Evolutionary conservation across 2,797 vertebrate species (phyloP).

Genomic region (Poecilia picta): DNA sequence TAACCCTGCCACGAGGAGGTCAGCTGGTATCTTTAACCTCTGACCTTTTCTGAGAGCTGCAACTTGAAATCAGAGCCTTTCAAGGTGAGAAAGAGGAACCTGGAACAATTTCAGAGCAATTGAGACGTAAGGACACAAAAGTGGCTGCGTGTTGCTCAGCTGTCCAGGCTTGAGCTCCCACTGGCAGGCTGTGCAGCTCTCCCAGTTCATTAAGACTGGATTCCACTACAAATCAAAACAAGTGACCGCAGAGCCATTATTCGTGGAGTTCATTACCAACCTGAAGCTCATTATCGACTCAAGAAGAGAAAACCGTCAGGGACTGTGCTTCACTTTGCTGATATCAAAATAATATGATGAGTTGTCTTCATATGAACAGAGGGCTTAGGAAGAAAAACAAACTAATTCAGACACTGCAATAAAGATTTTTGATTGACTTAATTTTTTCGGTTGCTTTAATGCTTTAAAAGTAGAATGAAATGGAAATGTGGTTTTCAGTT

Average conservation of each 20-base stretch:
- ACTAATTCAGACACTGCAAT: neutral
- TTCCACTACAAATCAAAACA: constrained; percentile 58
- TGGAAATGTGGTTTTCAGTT: neutral
- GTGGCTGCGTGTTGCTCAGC: constrained; percentile 32
- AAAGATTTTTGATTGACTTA: neutral
- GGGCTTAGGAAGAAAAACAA: neutral
- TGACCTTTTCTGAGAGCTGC: constrained; percentile 32
- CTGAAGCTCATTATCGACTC: neutral
- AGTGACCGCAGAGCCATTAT: constrained; percentile 58
- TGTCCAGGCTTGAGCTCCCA: constrained; percentile 32
- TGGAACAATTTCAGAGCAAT: constrained; percentile 40
- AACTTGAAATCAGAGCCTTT: constrained; percentile 34
- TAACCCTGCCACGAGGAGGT: constrained; percentile 33
- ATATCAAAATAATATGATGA: neutral
- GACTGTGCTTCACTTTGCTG: constrained; percentile 6
- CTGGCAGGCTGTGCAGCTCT: constrained; percentile 37
- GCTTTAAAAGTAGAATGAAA: neutral
- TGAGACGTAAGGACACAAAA: constrained; percentile 55
- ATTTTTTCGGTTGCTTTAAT: neutral
- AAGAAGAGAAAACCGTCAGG: neutral
- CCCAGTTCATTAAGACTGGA: constrained; percentile 56
- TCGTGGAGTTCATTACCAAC: constrained; percentile 56
- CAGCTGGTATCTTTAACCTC: constrained; percentile 37
- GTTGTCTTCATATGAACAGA: neutral
- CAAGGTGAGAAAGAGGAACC: constrained; percentile 22